Base-by-base conservation (phyloP, 2,797 vertebrate genomes). In the Artibeus jamaicensis region DNA sequence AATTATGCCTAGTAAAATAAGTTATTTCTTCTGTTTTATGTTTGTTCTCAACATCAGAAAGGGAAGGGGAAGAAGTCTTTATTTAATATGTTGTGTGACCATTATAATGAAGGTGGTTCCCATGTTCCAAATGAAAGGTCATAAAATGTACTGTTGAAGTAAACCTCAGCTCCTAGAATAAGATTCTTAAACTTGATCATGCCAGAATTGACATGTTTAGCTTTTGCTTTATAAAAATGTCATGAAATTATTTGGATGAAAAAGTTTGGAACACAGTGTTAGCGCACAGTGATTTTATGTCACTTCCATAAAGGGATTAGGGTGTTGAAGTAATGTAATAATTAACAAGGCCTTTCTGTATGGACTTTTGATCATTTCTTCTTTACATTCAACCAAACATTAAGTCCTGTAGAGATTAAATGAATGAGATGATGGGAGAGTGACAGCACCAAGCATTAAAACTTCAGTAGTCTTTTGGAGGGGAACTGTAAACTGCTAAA, bases 181-280 rank as follows among this genome's bases (percentile, higher is more conserved):
- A 32, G 29, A 15, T 62, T 62, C 59, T 62, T 67, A 85, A 65
- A 93, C 5, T 85, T 85, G 19, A 55, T 73, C 62, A 29, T 84
- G 62, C 21, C 50, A 67, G 34, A 46, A n/a, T 89, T 46, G 21
- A 78, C 9, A 42, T 87, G 24, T 76, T 93, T 62, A 96, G 15
- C 11, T 93, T 91, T 86, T 76, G 18, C 59, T 91, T 87, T 93
- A 87, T 82, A 24, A 86, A 81, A 74, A 82, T 93, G 22, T 29
- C 26, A 73, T 65, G 46, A 86, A 81, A 86, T 73, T 39, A 86
- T 76, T 91, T 15, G 57, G 68, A 87, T 34, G 9, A 44, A 73
- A 86, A 74, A 11, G 76, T 86, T 83, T 34, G 39, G 70, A 50
- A 93, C 77, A 65, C 26, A 71, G 46, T 12, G 53, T 24, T 12